Percentiles rank a stretch among this genome's conserved stretches.
These are phyloP conservation scores for Plemyria rubiginata DNA, from an alignment of 2,888 invertebrate genomes.

Conservation along the genomic window DNA sequence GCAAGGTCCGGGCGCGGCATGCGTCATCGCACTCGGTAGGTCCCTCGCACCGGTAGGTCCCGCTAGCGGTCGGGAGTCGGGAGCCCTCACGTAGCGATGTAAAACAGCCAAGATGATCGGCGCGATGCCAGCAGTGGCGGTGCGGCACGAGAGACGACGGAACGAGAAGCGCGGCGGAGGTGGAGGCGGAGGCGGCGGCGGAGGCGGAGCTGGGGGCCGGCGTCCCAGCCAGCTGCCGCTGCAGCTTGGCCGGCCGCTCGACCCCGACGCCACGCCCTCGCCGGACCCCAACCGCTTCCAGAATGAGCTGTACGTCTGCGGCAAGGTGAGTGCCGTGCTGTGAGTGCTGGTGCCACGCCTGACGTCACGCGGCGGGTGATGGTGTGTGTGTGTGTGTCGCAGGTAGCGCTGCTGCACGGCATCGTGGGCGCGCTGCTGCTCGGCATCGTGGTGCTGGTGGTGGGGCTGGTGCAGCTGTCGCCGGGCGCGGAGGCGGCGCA, in stretches of 20 bases:
- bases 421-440: constrained; percentile 90
- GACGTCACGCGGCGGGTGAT: too few species aligned
- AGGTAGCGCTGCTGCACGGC: constrained; percentile 90
- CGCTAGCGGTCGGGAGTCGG: constrained; percentile 9
- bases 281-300: constrained; percentile 84
- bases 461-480: constrained; percentile 90
- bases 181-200: constrained; percentile 85
- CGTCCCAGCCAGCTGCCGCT: constrained; percentile 88
- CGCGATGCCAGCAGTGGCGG: constrained; percentile 94
- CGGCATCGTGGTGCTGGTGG: constrained; percentile 90
- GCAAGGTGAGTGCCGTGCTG: too few species aligned
- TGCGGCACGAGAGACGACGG: constrained; percentile 91
- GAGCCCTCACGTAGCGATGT: constrained; percentile 35
- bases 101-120: constrained; percentile 89
- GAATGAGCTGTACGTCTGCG: constrained; percentile 89
- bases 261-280: constrained; percentile 87
- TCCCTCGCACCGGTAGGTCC: constrained; percentile 4
- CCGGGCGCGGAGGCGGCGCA: constrained; percentile 91
- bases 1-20: not conserved
- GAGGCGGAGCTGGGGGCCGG: constrained; percentile 79
- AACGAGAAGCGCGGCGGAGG: constrained; percentile 87
- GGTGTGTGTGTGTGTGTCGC: constrained; percentile 36
- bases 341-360: too few species aligned
- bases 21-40: not conserved
- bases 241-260: constrained; percentile 86